Conservation (phyloP, 2,797 vertebrate genomes). For the Peromyscus nudipes region DNA sequence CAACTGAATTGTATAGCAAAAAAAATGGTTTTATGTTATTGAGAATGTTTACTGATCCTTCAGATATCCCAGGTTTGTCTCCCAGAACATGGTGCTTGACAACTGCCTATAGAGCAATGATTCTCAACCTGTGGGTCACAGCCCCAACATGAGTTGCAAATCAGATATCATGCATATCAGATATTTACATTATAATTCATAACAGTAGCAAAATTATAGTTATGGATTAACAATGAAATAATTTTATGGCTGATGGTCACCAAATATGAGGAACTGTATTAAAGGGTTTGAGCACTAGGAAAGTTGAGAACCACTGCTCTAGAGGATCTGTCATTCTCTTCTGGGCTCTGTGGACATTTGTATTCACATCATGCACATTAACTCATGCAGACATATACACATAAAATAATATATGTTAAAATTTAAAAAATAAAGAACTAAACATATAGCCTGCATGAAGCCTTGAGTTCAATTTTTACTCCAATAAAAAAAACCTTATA, state of each 20-base stretch:
- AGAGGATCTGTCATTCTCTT: too few relatives aligned
- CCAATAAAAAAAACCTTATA: background rate
- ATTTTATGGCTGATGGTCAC: too few relatives aligned
- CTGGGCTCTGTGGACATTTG: too few relatives aligned
- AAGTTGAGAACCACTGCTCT: too few relatives aligned
- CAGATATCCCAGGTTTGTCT: background rate
- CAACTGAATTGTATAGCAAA: background rate
- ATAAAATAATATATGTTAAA: background rate
- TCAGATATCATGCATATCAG: too few relatives aligned
- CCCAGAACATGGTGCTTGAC: background rate
- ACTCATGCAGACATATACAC: background rate
- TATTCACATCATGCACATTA: background rate
- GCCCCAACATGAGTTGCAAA: too few relatives aligned
- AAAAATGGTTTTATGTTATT: background rate
- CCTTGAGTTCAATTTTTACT: background rate
- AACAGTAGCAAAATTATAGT: too few relatives aligned
- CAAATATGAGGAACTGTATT: too few relatives aligned
- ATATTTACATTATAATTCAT: too few relatives aligned
- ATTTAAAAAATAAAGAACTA: background rate
- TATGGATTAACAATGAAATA: too few relatives aligned
- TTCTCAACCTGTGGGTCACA: too few relatives aligned
- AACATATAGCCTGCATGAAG: background rate
- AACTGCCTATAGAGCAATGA: background rate
- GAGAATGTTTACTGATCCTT: background rate
- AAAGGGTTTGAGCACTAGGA: too few relatives aligned